A percentile compares a stretch with the other conserved stretches of the same genome.
Conservation (phyloP, 2,888 invertebrate genomes). For the Endomychus coccineus region DNA sequence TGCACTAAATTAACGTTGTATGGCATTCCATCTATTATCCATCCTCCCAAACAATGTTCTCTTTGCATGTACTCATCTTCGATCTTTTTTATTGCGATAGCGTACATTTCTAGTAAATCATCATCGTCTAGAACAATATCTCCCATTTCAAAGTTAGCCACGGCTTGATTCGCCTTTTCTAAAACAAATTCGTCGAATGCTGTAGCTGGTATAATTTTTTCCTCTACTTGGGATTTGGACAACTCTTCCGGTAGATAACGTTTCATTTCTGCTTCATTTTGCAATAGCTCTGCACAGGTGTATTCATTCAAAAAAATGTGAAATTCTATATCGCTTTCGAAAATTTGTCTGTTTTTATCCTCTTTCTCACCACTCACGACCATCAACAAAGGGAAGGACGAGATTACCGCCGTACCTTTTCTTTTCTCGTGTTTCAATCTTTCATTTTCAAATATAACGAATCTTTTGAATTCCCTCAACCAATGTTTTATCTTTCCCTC, state of each 20-base stretch:
- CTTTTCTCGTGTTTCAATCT: too few relatives aligned
- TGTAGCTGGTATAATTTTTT: slow-evolving; percentile 27
- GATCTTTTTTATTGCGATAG: slow-evolving; percentile 26
- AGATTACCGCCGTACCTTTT: slow-evolving; percentile 24
- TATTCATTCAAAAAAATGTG: slow-evolving; percentile 10
- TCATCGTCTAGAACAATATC: slow-evolving; percentile 43
- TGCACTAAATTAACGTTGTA: slow-evolving; percentile 47
- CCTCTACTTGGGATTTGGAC: too few relatives aligned
- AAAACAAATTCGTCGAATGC: slow-evolving; percentile 45
- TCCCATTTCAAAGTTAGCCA: slow-evolving; percentile 41
- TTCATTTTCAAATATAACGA: neutral
- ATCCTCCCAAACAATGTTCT: slow-evolving; percentile 45
- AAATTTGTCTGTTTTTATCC: slow-evolving; percentile 1
- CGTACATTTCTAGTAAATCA: slow-evolving; percentile 44
- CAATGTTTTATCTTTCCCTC: slow-evolving; percentile 30
- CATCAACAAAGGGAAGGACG: slow-evolving; percentile 33
- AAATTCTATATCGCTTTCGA: too few relatives aligned
- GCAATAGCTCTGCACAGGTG: slow-evolving; percentile 2
- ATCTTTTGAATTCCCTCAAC: slow-evolving; percentile 37
- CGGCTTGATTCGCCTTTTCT: slow-evolving; percentile 43
- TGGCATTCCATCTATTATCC: slow-evolving; percentile 55
- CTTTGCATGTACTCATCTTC: slow-evolving; percentile 38
- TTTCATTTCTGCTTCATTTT: slow-evolving; percentile 7
- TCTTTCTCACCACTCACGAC: slow-evolving; percentile 1
- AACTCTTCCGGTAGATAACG: slow-evolving; percentile 23